Base-by-base conservation (phyloP, 1,140 invertebrate genomes). In the Anastrepha ludens region DNA sequence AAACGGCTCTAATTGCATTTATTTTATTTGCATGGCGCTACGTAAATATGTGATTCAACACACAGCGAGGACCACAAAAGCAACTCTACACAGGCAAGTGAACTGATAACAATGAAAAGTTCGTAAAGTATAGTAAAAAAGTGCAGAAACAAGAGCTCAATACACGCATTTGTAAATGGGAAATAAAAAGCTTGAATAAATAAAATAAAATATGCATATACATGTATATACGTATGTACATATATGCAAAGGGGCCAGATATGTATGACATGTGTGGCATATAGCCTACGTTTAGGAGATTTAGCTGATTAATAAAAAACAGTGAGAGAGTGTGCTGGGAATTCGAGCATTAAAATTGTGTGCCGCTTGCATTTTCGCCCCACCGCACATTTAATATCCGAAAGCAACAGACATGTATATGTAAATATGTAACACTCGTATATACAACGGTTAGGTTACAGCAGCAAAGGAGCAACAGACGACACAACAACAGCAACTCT, bases 201-300 rank as follows among this genome's bases (percentile, higher is more conserved):
- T 70, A 11, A 70, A 70, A 70, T 44, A 44, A 44, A 39, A 74
- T 41, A 74, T 44, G 15, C 6, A 47, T 74, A 13, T 74, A 41
- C 17, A 2, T n/a, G 1, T 44, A 2, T 15, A 7, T 41, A 41
- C 15, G 39, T 41, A 13, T 39, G 39, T 9, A 74, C 41, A 44
- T 11, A 74, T n/a, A 74, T 47, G 50, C 50, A 62, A 62, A 13
- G 9, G 13, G 15, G 15, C n/a, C 9, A 62, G 4, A 62, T 67
- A 6, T 67, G 29, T 39, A 39, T 67, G 6, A 17, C 5, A 62
- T 81, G 64, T 65, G 13, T 74, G 67, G 67, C 67, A 17, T 81
- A 81, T 81, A 81, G 74, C 74, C 44, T 81, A 81, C 74, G 50
- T 81, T 81, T 17, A 81, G 74, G 74, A 29, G 74, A 81, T 58